Percentiles rank a stretch among this genome's conserved stretches.
Conservation (phyloP, 2,888 invertebrate genomes). For the Ochlodes sylvanus region DNA sequence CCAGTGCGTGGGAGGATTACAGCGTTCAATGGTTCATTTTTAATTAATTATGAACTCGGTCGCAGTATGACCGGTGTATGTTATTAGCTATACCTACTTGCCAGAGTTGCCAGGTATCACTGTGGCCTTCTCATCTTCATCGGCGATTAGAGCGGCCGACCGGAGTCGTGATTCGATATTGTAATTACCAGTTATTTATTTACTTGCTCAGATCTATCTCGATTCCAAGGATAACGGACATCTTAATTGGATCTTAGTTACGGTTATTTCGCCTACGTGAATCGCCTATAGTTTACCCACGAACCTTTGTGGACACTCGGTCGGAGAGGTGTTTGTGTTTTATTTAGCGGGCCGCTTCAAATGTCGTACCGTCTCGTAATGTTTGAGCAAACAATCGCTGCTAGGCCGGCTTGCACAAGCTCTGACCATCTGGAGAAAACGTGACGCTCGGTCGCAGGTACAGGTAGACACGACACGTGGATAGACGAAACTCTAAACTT, state of each 20-base stretch:
- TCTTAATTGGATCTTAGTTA: constrained; percentile 78
- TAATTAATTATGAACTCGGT: constrained; percentile 71
- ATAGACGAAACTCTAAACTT: constrained; percentile 68
- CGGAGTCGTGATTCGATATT: constrained; percentile 79
- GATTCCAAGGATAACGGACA: constrained; percentile 77
- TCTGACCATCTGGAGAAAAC: constrained; percentile 79
- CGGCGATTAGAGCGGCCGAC: constrained; percentile 67
- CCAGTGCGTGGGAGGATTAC: constrained; percentile 73
- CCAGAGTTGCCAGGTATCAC: constrained; percentile 58
- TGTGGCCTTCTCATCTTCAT: constrained; percentile 72
- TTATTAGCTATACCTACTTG: constrained; percentile 57
- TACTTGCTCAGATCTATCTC: constrained; percentile 68
- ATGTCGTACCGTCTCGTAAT: constrained; percentile 83
- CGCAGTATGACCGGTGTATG: constrained; percentile 52
- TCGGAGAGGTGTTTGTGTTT: constrained; percentile 76
- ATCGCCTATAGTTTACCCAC: constrained; percentile 69
- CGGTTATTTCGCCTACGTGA: constrained; percentile 71
- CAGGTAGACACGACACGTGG: constrained; percentile 48
- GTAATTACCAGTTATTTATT: constrained; percentile 81
- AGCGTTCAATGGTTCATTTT: constrained; percentile 71
- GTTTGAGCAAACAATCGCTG: constrained; percentile 78
- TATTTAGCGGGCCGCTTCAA: constrained; percentile 83
- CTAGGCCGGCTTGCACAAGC: constrained; percentile 75
- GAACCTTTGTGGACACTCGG: constrained; percentile 69
- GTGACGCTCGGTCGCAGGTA: constrained; percentile 77